Evolutionary conservation across 53 echinoderm and acorn worm species (phyloP).

Genomic region (Pentamera pediparva): DNA sequence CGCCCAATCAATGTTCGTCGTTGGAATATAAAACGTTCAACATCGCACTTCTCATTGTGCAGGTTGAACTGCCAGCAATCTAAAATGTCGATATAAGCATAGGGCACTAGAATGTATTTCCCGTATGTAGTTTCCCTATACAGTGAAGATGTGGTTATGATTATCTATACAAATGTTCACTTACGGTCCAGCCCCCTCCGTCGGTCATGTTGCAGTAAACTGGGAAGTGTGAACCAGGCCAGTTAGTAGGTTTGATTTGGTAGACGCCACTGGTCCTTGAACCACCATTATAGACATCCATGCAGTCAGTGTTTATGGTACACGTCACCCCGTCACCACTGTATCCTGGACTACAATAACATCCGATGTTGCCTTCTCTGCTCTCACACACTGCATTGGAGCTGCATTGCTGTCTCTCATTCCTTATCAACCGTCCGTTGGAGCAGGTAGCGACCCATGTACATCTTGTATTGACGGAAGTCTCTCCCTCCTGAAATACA

Average conservation of each 20-base stretch:
- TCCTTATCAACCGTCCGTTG: background rate
- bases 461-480: background rate
- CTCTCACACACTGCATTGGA: background rate
- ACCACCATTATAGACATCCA: background rate
- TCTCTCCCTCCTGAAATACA: background rate
- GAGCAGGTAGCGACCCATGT: background rate
- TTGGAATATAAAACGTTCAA: too few relatives aligned
- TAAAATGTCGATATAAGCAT: too few relatives aligned
- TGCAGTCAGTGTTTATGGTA: background rate
- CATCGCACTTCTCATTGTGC: too few relatives aligned
- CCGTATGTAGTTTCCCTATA: too few relatives aligned
- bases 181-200: slow-evolving; percentile 11
- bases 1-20: too few relatives aligned
- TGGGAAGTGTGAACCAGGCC: background rate
- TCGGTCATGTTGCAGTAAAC: slow-evolving; percentile 10
- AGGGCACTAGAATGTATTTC: too few relatives aligned
- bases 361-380: background rate
- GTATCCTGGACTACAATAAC: slow-evolving; percentile 5
- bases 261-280: background rate
- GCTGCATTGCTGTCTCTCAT: background rate
- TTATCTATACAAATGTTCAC: too few relatives aligned
- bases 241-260: background rate
- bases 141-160: too few relatives aligned
- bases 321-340: background rate
- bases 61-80: too few relatives aligned